Conservation (phyloP, 2,113 vertebrate species). For the Macrotis lagotis region DNA sequence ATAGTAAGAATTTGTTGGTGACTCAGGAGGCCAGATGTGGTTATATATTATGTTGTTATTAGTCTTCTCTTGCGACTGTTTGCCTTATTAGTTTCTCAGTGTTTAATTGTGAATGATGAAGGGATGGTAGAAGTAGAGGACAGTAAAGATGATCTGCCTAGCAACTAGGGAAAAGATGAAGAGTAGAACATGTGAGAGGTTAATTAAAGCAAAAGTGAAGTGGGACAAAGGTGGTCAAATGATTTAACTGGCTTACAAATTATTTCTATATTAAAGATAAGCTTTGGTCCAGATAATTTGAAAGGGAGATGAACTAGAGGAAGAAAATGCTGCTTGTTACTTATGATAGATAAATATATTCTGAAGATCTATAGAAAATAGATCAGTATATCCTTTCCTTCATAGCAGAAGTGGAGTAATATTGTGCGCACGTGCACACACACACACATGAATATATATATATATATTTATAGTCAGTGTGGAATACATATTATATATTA, state of each 20-base stretch:
- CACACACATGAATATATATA: too few relatives aligned
- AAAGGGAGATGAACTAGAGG: background rate
- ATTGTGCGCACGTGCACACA: too few relatives aligned
- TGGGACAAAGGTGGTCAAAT: constrained; percentile 41
- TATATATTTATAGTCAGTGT: too few relatives aligned
- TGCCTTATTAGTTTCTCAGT: constrained; percentile 78
- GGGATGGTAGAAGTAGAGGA: constrained; percentile 27
- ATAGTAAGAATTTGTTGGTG: constrained; percentile 20
- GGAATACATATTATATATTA: too few relatives aligned
- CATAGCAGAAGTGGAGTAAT: background rate
- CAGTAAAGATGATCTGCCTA: constrained; percentile 27
- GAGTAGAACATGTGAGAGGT: constrained; percentile 23
- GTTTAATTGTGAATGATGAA: constrained; percentile 36
- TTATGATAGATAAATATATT: background rate
- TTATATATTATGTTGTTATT: constrained; percentile 74
- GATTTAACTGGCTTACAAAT: background rate
- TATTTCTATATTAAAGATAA: background rate
- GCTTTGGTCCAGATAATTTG: background rate
- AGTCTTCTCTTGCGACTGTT: constrained; percentile 79
- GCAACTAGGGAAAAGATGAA: constrained; percentile 37
- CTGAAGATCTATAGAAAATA: background rate
- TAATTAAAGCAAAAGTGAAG: constrained; percentile 24
- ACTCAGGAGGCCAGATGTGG: constrained; percentile 65
- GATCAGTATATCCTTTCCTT: background rate
- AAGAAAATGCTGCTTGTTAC: background rate